These are phyloP conservation scores for Coilia nasus DNA, from an alignment of 2,797 vertebrate species.

Conservation along the genomic window DNA sequence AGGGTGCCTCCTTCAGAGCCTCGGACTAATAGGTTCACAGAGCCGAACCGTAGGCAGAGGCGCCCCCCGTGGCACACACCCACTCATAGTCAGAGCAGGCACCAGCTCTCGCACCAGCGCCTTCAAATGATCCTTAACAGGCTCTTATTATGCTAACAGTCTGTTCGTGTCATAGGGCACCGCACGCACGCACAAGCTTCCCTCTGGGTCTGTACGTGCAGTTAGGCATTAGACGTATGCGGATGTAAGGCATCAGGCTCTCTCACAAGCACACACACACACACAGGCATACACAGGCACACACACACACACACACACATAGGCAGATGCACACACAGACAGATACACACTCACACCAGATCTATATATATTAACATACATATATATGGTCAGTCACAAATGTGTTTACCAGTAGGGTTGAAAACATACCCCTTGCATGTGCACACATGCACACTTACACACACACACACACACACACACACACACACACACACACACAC, in stretches of 20 bases:
- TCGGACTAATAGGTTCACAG: conserved; percentile 39
- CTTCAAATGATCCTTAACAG: conserved; percentile 47
- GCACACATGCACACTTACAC: not conserved
- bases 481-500: conserved; percentile 16
- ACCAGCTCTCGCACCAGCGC: conserved; percentile 37
- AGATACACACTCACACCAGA: no score
- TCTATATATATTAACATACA: no score
- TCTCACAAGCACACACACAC: not conserved
- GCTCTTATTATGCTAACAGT: conserved; percentile 50
- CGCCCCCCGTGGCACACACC: conserved; percentile 30
- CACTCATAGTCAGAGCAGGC: conserved; percentile 24
- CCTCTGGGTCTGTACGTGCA: conserved; percentile 28
- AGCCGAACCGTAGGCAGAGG: not conserved
- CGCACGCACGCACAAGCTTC: conserved; percentile 33
- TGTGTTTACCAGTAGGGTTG: no score
- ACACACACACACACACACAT: no score
- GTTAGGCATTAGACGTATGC: not conserved
- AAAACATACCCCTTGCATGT: no score
- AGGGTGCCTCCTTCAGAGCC: conserved; percentile 13
- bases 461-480: conserved; percentile 1
- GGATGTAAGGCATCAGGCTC: not conserved
- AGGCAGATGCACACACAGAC: no score
- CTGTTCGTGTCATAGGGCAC: conserved; percentile 44
- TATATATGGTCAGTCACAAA: no score
- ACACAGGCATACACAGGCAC: not conserved